These are phyloP conservation scores for Neodon shergylaensis DNA, from an alignment of 2,113 vertebrate genomes.

Conservation along the genomic window DNA sequence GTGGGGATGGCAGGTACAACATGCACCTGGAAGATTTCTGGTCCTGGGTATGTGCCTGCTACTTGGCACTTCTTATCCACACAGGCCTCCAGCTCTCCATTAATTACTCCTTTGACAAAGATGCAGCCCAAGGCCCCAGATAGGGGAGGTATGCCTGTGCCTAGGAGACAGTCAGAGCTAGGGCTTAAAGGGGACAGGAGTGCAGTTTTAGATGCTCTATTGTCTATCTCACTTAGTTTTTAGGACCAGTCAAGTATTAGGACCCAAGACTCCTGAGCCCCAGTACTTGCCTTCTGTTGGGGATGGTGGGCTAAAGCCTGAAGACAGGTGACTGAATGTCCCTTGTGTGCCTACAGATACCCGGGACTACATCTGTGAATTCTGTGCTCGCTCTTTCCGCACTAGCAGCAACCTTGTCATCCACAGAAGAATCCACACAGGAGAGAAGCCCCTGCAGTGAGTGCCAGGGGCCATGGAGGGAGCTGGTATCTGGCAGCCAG, in stretches of 20 bases:
- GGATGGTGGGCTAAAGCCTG: background rate
- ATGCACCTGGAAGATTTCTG: background rate
- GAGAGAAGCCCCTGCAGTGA: constrained; percentile 92
- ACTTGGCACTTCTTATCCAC: background rate
- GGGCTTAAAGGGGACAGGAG: background rate
- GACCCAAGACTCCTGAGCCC: background rate
- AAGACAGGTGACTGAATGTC: background rate
- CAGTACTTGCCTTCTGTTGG: background rate
- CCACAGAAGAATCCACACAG: constrained; percentile 90
- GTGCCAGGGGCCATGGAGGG: constrained; percentile 54
- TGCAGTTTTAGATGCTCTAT: background rate
- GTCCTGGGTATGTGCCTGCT: background rate
- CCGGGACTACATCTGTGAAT: constrained; percentile 91
- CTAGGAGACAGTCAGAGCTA: background rate
- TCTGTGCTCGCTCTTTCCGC: constrained; percentile 90
- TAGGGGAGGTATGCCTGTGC: background rate
- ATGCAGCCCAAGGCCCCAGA: background rate
- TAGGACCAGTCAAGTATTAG: background rate
- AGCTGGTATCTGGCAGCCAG: background rate
- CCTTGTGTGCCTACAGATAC: constrained; percentile 81
- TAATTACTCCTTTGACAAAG: background rate
- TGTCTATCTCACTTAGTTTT: background rate
- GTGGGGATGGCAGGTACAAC: background rate
- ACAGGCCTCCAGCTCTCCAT: background rate
- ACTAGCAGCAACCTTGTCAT: constrained; percentile 91